These are phyloP conservation scores for Lasioglossum malachurum DNA, from an alignment of 2,888 invertebrate genomes.

Conservation along the genomic window DNA sequence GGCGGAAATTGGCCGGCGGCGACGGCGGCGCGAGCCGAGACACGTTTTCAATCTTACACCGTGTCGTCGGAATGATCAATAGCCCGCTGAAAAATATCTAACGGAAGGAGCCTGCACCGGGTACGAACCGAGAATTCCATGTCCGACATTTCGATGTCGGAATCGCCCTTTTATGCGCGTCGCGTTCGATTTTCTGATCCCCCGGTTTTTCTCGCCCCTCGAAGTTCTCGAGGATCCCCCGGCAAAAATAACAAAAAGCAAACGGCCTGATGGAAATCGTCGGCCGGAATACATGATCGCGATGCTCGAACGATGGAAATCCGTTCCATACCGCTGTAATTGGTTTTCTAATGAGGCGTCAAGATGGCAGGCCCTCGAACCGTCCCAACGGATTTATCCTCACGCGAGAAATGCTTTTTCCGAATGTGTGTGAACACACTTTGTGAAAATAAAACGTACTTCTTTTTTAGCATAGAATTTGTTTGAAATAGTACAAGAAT, in stretches of 20 bases:
- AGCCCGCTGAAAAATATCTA: conserved; percentile 36
- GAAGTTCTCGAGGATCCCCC: conserved; percentile 11
- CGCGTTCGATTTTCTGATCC: conserved; percentile 66
- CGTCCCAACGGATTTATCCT: neutral
- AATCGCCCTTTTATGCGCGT: conserved; percentile 57
- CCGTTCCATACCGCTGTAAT: neutral
- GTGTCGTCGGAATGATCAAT: conserved; percentile 54
- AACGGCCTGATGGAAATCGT: neutral
- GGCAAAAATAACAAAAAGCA: conserved; percentile 11
- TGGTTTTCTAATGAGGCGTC: conserved; percentile 7
- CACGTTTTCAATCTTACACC: conserved; percentile 54
- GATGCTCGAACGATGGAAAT: neutral
- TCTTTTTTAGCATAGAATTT: no score
- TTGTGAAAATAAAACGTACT: no score
- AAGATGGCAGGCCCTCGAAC: neutral
- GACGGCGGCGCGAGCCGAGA: conserved; percentile 17
- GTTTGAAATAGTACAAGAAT: neutral
- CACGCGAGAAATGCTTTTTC: neutral
- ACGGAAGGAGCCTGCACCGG: neutral
- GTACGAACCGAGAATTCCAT: conserved; percentile 25
- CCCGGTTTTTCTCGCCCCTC: conserved; percentile 1
- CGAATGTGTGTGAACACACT: neutral
- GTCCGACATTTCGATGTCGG: conserved; percentile 53
- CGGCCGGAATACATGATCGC: conserved; percentile 14
- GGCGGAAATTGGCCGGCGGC: conserved; percentile 28